Base-by-base conservation (phyloP, 2,797 vertebrate species). In the Oryzias dopingdopingensis region DNA sequence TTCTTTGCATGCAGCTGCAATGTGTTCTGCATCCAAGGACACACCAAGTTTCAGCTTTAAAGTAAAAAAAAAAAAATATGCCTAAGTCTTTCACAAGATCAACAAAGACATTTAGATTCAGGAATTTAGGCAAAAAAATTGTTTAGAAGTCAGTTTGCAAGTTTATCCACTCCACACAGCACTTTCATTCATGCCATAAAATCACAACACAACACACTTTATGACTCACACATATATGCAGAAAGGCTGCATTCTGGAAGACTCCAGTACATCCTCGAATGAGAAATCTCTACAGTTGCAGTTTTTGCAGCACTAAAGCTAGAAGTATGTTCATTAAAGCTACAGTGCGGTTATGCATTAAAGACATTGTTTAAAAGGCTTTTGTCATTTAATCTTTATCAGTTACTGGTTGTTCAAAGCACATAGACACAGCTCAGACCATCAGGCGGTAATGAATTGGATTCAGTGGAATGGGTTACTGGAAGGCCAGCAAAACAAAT, bases 401-500 rank as follows among this genome's bases (percentile, higher is more conserved):
- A 47, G 67, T 67, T 42, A 59, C 23, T 6, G 59, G 56, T 70
- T 76, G 63, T 83, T 86, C 74, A 83, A 88, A 80, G 71, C 77
- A 78, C 70, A 85, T 47, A 76, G 63, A 68, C 2, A 14, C 73
- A 68, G 70, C 66, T 57, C 18, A 62, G 70, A 74, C 76, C 77
- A 85, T 86, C 86, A 84, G 72, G 74, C 64, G 70, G 71, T 74
- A 74, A 83, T 85, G 78, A 82, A 80, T 70, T 71, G 61, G 70
- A 79, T 71, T 84, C 77, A 82, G 72, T 83, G 78, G 77, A 76
- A 59, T 79, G 76, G 74, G 74, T 67, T 78, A 65, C 64, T 64
- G 53, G 67, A 81, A 81, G 59, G 64, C 76, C 80, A 59, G 79
- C 77, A 84, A 85, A 88, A 89, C 84, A 89, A 88, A 88, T 80